Conservation (phyloP, 2,888 invertebrate species). For the Herminia tarsipennalis region DNA sequence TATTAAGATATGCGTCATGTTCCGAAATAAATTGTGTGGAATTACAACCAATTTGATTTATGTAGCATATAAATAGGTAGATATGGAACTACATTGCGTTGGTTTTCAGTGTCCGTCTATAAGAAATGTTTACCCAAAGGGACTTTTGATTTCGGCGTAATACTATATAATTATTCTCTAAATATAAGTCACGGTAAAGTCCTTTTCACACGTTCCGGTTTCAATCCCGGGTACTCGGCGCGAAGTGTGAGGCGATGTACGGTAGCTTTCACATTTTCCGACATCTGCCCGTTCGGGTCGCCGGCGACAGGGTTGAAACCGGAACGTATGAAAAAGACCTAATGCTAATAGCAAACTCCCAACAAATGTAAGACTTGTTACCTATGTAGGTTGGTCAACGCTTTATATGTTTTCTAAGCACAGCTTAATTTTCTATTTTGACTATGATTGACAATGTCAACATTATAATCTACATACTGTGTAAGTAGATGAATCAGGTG, state of each 20-base stretch:
- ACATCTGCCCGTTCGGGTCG: too few species aligned
- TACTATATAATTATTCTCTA: constrained; percentile 8
- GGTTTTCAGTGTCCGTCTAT: constrained; percentile 35
- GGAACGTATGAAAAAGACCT: too few species aligned
- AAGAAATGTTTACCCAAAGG: constrained; percentile 15
- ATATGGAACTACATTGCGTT: constrained; percentile 26
- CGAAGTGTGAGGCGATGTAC: too few species aligned
- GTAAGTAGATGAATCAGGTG: constrained; percentile 28
- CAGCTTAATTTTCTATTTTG: constrained; percentile 16
- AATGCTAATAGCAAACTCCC: constrained; percentile 17
- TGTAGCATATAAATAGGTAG: constrained; percentile 13
- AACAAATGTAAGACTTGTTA: constrained; percentile 9
- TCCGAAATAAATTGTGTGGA: constrained; percentile 25
- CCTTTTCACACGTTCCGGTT: too few species aligned
- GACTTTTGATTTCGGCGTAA: constrained; percentile 12
- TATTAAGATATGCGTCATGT: constrained; percentile 39
- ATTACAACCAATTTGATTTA: constrained; percentile 32
- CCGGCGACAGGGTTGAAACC: too few species aligned
- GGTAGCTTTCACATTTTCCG: too few species aligned
- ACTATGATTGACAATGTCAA: constrained; percentile 3
- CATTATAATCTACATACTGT: constrained; percentile 31
- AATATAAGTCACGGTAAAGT: constrained; percentile 16
- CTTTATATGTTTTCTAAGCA: constrained; percentile 17
- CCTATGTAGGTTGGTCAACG: constrained; percentile 10
- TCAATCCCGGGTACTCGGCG: too few species aligned